These are phyloP conservation scores for Semaprochilodus insignis DNA, from an alignment of 2,797 vertebrate species.

Conservation along the genomic window DNA sequence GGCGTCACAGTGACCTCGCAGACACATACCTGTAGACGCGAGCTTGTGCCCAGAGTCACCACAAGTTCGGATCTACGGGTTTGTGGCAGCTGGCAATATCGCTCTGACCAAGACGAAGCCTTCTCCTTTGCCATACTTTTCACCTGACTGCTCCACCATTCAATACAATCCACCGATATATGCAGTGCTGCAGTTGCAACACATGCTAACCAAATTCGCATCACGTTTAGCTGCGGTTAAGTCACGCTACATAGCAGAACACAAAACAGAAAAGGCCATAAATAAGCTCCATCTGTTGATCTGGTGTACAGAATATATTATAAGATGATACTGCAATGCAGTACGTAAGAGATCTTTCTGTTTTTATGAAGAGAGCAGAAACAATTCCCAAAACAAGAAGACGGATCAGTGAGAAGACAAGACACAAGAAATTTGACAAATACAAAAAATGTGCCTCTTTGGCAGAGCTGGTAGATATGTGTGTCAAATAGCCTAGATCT, in stretches of 20 bases:
- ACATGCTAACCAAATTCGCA: constrained; percentile 21
- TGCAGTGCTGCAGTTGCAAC: background rate
- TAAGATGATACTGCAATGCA: background rate
- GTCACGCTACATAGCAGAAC: background rate
- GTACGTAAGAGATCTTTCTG: background rate
- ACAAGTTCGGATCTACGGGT: constrained; percentile 99
- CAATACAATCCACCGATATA: background rate
- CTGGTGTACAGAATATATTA: background rate
- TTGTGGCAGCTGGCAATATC: constrained; percentile 89
- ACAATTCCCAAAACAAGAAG: background rate
- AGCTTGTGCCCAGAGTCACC: constrained; percentile 94
- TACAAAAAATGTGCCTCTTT: background rate
- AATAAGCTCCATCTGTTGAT: background rate
- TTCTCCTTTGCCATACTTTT: constrained; percentile 29
- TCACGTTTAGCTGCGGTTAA: constrained; percentile 21
- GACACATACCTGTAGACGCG: constrained; percentile 99
- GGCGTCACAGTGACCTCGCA: constrained; percentile 80
- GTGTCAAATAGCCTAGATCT: background rate
- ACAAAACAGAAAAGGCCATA: background rate
- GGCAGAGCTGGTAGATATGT: background rate
- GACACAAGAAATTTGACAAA: background rate
- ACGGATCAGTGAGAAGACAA: background rate
- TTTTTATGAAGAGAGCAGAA: background rate
- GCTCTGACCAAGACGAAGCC: constrained; percentile 26
- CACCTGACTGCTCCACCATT: background rate